A percentile compares a stretch with the other conserved stretches of the same genome.
These are phyloP conservation scores for Heteractis magnifica DNA, from an alignment of 92 coral and sea anemone genomes.

Conservation along the genomic window DNA sequence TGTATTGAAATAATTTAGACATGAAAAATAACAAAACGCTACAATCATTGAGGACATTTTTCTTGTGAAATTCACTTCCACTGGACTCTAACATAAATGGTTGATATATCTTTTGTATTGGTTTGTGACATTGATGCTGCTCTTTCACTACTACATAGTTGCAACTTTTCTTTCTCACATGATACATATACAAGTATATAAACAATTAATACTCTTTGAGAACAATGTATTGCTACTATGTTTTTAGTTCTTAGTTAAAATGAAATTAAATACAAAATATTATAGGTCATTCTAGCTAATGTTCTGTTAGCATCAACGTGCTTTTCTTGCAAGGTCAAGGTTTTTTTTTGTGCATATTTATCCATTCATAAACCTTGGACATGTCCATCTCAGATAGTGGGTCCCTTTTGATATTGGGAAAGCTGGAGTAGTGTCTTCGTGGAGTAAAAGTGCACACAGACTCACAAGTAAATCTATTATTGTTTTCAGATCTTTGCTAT, in stretches of 20 bases:
- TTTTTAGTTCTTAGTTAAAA: too few relatives aligned
- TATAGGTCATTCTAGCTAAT: not conserved
- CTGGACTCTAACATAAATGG: too few relatives aligned
- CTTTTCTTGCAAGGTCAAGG: constrained; percentile 42
- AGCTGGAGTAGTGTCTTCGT: constrained; percentile 43
- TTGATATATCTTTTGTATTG: too few relatives aligned
- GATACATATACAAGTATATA: too few relatives aligned
- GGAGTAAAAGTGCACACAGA: constrained; percentile 25
- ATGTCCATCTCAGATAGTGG: constrained; percentile 45
- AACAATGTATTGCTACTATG: too few relatives aligned
- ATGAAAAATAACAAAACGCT: too few relatives aligned
- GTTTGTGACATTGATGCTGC: too few relatives aligned
- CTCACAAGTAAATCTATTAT: constrained; percentile 45
- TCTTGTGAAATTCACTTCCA: too few relatives aligned
- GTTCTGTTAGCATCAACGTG: constrained; percentile 20
- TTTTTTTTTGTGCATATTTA: constrained; percentile 51
- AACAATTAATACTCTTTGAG: too few relatives aligned
- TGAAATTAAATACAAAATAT: not conserved
- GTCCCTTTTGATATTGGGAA: constrained; percentile 29
- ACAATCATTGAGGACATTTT: too few relatives aligned
- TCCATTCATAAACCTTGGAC: constrained; percentile 52
- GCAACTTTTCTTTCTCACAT: too few relatives aligned
- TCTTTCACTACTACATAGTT: too few relatives aligned
- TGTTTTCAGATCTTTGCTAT: constrained; percentile 40
- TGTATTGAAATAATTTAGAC: not conserved